These are phyloP conservation scores for Eulemur albifrons DNA, from an alignment of 2,797 vertebrate genomes.

Conservation along the genomic window DNA sequence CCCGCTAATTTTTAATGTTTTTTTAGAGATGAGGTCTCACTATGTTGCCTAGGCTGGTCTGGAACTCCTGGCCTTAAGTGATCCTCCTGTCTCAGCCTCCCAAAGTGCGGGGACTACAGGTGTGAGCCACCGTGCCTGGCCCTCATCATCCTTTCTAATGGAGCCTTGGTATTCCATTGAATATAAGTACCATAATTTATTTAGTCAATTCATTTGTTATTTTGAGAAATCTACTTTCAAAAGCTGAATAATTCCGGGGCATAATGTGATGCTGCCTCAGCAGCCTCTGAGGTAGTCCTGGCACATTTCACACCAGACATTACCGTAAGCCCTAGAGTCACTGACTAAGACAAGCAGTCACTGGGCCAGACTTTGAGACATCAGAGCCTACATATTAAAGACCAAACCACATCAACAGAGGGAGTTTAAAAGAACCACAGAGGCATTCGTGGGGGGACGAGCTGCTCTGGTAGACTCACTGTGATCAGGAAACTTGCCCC, in stretches of 20 bases:
- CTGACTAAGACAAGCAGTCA: background rate
- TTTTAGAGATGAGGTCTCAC: background rate
- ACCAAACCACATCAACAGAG: background rate
- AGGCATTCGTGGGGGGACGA: background rate
- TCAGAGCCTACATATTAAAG: background rate
- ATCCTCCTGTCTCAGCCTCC: background rate
- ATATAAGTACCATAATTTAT: background rate
- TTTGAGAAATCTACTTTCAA: constrained; percentile 15
- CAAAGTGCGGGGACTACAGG: background rate
- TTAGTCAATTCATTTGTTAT: background rate
- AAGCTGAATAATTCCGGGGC: background rate
- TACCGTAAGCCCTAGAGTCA: background rate
- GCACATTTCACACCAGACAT: background rate
- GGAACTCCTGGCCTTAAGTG: background rate
- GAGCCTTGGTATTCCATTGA: background rate
- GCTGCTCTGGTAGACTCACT: background rate
- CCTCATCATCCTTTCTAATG: background rate
- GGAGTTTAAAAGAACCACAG: background rate
- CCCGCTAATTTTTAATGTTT: background rate
- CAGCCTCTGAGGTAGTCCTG: background rate
- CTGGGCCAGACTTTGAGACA: background rate
- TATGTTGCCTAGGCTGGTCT: background rate
- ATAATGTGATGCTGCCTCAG: background rate
- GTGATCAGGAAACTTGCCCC: background rate
- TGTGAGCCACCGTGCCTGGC: background rate